Percentiles rank a stretch among this genome's conserved stretches.
Evolutionary conservation across 2,113 vertebrate species (phyloP).

Genomic region (Centrocercus urophasianus): DNA sequence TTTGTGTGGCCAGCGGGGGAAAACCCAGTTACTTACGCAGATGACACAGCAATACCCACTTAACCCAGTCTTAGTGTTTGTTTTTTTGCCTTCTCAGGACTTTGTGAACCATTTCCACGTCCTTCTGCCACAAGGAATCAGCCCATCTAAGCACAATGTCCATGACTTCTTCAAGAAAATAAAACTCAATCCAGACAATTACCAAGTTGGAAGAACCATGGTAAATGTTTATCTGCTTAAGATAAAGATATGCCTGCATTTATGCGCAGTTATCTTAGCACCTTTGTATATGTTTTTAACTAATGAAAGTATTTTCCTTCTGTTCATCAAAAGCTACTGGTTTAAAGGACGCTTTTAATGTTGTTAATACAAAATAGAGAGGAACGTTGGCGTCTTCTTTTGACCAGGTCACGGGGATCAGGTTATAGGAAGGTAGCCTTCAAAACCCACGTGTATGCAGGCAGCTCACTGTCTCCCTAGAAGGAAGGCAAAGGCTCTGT

Average conservation of each 20-base stretch:
- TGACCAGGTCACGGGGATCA: neutral
- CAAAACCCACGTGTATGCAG: neutral
- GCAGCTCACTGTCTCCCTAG: neutral
- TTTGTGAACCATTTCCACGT: constrained; percentile 92
- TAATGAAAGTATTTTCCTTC: neutral
- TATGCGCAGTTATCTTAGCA: neutral
- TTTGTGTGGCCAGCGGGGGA: neutral
- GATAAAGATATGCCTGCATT: neutral
- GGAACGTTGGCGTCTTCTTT: neutral
- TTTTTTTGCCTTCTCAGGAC: constrained; percentile 80
- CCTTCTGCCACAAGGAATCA: constrained; percentile 86
- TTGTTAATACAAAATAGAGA: neutral
- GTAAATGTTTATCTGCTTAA: constrained; percentile 74
- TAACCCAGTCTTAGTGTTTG: neutral
- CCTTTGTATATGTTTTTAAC: neutral
- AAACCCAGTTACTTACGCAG: neutral
- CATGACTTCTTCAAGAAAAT: constrained; percentile 86
- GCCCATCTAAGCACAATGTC: constrained; percentile 85
- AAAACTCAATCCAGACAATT: constrained; percentile 84
- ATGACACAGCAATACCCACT: neutral
- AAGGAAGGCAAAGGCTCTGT: neutral
- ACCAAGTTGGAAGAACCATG: constrained; percentile 96
- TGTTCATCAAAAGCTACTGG: neutral
- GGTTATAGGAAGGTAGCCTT: neutral
- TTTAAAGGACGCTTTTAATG: neutral